Base-by-base conservation (phyloP, 2,797 vertebrate genomes). In the Microchirus variegatus region DNA sequence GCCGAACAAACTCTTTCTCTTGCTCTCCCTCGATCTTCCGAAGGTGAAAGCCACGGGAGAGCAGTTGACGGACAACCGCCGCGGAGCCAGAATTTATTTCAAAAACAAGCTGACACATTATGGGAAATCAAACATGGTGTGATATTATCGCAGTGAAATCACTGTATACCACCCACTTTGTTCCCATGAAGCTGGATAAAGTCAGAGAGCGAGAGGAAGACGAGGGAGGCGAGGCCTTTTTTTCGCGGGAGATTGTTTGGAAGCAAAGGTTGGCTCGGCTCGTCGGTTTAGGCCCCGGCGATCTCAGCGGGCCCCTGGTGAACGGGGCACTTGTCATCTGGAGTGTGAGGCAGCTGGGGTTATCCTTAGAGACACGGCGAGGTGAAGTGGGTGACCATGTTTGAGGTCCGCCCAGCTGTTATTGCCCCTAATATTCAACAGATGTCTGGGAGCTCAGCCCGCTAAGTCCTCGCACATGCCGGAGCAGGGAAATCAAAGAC, bases 371-470 rank as follows among this genome's bases (percentile, higher is more conserved):
- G 83, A 90, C 84, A 83, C 83, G 11, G 81, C 10, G 82, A 87
- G 90, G 90, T 92, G 91, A 92, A 91, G 91, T 91, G 90, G 90
- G 83, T 85, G 88, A 88, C 88, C 80, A 67, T 90, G 89, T 88
- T 86, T 88, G 85, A 90, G 89, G 89, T 91, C 88, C 85, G 12
- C 87, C 90, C 90, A 92, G 91, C 89, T 92, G 90, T 92, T 92
- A 90, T 89, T 89, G 84, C 80, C 81, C 80, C 80, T 93, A 93
- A 93, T 91, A 81, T 86, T 84, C 84, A 90, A 87, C 90, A 93
- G 90, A 93, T 93, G 92, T 92, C 57, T 75, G 70, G 87, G 81
- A 89, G 83, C 85, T 73, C 46, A 71, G 80, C 82, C 74, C 59
- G 73, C 77, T 90, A 89, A 90, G 82, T 89, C 88, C 83, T 82